phyloP scores from a whole-genome alignment of 1,140 invertebrate genomes.

The Ridgeia piscesae region DNA sequence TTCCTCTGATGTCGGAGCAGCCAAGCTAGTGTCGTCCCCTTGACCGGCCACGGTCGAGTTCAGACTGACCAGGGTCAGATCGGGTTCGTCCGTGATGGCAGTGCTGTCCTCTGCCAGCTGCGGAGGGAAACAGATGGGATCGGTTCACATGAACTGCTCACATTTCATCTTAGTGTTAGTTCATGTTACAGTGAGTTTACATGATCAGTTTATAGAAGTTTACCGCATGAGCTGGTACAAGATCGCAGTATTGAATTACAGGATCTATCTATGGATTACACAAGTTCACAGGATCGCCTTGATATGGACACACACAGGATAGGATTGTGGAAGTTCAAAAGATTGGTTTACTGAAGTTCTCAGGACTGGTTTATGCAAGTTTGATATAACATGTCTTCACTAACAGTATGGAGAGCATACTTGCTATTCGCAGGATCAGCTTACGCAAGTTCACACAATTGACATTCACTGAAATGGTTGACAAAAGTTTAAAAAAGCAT shows the following conservation, averaged over 20 bases:
- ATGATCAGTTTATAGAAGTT: background rate
- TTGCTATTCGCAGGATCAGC: background rate
- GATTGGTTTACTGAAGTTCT: no score
- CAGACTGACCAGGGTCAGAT: slow-evolving; percentile 17
- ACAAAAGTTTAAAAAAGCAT: background rate
- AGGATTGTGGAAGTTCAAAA: no score
- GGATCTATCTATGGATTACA: no score
- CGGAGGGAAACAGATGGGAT: background rate
- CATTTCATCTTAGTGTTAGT: background rate
- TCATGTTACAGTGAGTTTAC: background rate
- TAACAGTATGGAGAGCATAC: no score
- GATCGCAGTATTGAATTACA: background rate
- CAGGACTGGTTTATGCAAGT: no score
- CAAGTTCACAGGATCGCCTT: no score
- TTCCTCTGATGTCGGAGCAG: background rate
- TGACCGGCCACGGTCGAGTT: slow-evolving; percentile 8
- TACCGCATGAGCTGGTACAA: background rate
- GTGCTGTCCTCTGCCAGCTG: background rate
- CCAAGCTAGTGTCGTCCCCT: background rate
- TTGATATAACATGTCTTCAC: no score
- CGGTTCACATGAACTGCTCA: background rate
- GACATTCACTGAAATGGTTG: background rate
- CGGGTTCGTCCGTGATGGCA: slow-evolving; percentile 14
- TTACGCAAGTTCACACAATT: background rate
- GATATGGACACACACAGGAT: no score